Evolutionary conservation across 92 coral and sea anemone genomes (phyloP), one percentile per base, ranked within the genome.

Genomic region (Pocillopora grandis): DNA sequence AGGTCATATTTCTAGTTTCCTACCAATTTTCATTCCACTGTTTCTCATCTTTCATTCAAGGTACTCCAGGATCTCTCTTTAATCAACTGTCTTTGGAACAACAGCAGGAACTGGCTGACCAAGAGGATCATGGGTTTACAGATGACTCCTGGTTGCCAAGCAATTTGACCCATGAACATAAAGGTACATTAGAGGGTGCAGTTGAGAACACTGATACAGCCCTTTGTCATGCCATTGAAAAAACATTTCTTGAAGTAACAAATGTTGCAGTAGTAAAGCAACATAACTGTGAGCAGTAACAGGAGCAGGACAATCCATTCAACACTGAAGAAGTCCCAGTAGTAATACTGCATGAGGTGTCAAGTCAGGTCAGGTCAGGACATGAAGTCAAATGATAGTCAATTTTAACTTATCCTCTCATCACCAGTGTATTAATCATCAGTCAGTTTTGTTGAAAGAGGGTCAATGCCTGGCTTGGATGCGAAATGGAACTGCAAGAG

Each of bases 241-340:
- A 94, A 66, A 89, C 96, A 33, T 96, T 96, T 77, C 58, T 86
- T 17, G 95, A 94, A n/a, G 91, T 96, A 18, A 87, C 93, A 63
- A 83, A 88, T 23, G 84, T 89, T 56, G 98, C 86, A 21, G 72
- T 83, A 9, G 80, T 83, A 37, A 83, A 61, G 35, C 86, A 64
- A 37, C 79, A 83, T 19, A 65, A 75, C 67, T 73, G 72, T 64
- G 80, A 62, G 10, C 48, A 72, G 36, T 83, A 63, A 3, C 2
- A 11, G 36, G 10, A 2, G 2, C 52, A 68, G 1, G 10, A 11
- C 2, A 12, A 68, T 12, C 19, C 0, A 35, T 10, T 67, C 42
- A 14, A 67, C 72, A 67, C 48, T 27, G 72, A 67, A 67, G 42
- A 14, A 4, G 49, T 7, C 7, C 49, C 49, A 0, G 49, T 7